phyloP scores from a whole-genome alignment of 2,797 vertebrate species.

The Acanthurus lineatus region DNA sequence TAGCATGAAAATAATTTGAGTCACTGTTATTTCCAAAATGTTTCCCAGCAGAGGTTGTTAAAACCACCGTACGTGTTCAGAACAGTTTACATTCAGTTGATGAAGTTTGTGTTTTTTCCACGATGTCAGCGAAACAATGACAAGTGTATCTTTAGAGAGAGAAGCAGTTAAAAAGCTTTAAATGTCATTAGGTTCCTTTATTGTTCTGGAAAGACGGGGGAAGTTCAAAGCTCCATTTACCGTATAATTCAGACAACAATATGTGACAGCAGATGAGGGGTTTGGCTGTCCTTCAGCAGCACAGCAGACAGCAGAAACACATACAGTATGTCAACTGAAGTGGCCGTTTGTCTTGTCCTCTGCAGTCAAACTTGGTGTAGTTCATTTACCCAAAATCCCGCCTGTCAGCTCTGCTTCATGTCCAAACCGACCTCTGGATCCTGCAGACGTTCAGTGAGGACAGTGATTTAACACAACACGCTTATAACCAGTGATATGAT shows the following conservation, averaged over 20 bases:
- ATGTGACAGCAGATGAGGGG: conserved; percentile 69
- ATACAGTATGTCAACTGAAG: conserved; percentile 21
- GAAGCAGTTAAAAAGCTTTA: conserved; percentile 10
- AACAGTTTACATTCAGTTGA: background rate
- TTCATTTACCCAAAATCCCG: conserved; percentile 14
- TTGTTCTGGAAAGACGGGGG: conserved; percentile 44
- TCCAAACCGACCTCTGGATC: conserved; percentile 30
- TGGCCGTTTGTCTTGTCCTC: conserved; percentile 36
- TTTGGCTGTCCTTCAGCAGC: conserved; percentile 71
- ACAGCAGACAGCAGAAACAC: conserved; percentile 46
- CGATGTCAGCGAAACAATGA: conserved; percentile 8
- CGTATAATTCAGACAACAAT: conserved; percentile 52
- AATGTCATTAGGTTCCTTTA: conserved; percentile 43
- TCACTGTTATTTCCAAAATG: background rate
- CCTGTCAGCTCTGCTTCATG: conserved; percentile 32
- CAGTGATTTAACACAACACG: conserved; percentile 2
- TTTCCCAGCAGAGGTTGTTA: background rate
- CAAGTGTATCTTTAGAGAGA: background rate
- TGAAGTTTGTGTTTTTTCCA: background rate
- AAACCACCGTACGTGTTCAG: too few relatives aligned
- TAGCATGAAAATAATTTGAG: background rate
- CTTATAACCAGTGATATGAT: background rate
- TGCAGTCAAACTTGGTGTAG: conserved; percentile 31
- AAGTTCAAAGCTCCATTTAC: conserved; percentile 58
- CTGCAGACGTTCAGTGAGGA: conserved; percentile 13